Evolutionary conservation across 2,113 vertebrate genomes (phyloP).

Genomic region (Caloenas nicobarica): DNA sequence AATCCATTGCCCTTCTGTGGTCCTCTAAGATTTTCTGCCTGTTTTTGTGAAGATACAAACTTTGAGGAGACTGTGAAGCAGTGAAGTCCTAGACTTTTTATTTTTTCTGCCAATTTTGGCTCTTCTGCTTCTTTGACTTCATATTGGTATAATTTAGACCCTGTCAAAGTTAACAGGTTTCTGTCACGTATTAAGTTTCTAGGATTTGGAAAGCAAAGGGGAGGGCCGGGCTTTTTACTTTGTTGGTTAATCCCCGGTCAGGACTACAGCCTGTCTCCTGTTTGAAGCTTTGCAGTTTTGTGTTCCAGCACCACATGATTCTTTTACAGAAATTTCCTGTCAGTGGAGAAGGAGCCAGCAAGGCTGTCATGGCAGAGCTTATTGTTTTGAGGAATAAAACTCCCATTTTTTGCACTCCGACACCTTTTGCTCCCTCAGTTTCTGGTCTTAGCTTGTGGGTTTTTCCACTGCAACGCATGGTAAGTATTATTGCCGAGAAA

Average conservation of each 20-base stretch:
- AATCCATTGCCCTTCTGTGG: not conserved
- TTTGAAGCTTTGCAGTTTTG: not conserved
- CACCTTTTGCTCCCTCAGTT: not conserved
- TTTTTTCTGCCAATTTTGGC: not conserved
- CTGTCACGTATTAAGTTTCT: not conserved
- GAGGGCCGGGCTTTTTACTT: not conserved
- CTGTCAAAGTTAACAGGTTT: not conserved
- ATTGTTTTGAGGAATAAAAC: not conserved
- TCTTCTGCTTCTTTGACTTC: not conserved
- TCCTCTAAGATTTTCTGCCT: not conserved
- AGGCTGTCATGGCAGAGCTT: not conserved
- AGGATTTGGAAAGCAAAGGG: not conserved
- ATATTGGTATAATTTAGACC: not conserved
- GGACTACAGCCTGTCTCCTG: not conserved
- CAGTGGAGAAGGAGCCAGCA: not conserved
- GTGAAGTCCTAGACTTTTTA: fast-evolving
- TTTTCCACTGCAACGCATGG: not conserved
- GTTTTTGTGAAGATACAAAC: not conserved
- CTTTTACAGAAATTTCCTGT: constrained; percentile 46
- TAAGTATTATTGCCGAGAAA: not conserved
- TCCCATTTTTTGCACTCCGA: not conserved
- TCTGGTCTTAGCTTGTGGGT: not conserved
- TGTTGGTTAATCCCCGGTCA: not conserved
- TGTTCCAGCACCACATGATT: constrained; percentile 36
- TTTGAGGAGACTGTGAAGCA: not conserved